Percentiles rank a stretch among this genome's conserved stretches.
Evolutionary conservation across 2,113 vertebrate species (phyloP).

Genomic region (Rhinoderma darwinii): DNA sequence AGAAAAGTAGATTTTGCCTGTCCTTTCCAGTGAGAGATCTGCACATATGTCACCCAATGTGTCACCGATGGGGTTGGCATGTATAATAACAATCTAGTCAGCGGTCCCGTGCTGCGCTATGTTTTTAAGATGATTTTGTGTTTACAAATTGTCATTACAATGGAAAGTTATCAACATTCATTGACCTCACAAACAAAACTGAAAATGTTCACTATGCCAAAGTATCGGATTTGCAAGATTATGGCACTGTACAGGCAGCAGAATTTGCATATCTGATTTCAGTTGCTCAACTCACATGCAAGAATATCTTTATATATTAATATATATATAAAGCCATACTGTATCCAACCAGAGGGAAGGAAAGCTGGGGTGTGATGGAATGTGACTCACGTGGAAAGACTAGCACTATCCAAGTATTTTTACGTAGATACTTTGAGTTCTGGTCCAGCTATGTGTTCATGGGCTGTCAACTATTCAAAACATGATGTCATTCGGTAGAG

Average conservation of each 20-base stretch:
- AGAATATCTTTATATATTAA: neutral
- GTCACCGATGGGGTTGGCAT: too few relatives aligned
- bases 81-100: too few relatives aligned
- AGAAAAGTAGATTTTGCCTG: too few relatives aligned
- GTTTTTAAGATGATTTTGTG: too few relatives aligned
- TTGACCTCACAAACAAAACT: neutral
- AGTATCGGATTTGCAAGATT: neutral
- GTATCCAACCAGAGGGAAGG: neutral
- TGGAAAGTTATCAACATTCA: too few relatives aligned
- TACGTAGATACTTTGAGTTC: neutral
- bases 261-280: too few relatives aligned
- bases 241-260: neutral
- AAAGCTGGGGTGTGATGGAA: neutral
- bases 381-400: neutral
- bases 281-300: neutral
- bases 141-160: too few relatives aligned
- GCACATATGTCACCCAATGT: too few relatives aligned
- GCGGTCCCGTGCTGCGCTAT: too few relatives aligned
- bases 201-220: neutral
- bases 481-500: neutral
- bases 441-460: neutral
- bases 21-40: too few relatives aligned
- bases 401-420: neutral
- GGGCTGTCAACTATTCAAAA: conserved; percentile 3
- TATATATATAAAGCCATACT: neutral